A percentile compares a stretch with the other conserved stretches of the same genome.
phyloP scores from a whole-genome alignment of 2,797 vertebrate species.

The Macropus fuliginosus region DNA sequence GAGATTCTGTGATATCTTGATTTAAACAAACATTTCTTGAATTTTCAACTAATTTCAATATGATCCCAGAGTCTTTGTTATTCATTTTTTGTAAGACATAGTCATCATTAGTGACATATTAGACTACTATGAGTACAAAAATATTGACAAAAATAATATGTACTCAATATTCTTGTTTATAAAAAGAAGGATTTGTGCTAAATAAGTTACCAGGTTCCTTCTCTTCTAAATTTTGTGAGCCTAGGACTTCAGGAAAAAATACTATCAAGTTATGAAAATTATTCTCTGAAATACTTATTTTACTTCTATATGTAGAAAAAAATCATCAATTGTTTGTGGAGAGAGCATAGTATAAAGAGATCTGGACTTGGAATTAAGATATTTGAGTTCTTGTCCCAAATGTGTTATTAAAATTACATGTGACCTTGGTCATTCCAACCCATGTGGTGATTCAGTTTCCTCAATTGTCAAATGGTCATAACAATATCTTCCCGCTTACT shows the following conservation, averaged over 20 bases:
- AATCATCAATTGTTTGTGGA: not conserved
- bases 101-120: not conserved
- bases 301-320: not conserved
- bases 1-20: not conserved
- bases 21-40: not conserved
- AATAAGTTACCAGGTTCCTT: no score
- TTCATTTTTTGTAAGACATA: not conserved
- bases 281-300: not conserved
- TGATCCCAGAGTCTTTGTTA: not conserved
- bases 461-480: not conserved
- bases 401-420: not conserved
- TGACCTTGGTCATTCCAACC: not conserved
- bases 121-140: not conserved
- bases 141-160: not conserved
- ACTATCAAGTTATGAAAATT: not conserved
- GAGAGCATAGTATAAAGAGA: not conserved
- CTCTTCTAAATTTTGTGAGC: no score
- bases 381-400: not conserved
- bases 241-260: not conserved
- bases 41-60: not conserved
- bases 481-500: not conserved
- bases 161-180: not conserved
- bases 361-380: not conserved
- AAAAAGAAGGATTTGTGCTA: not conserved
- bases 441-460: not conserved